These are phyloP conservation scores for Lepidocyrtinus sp. DNA, from an alignment of 2,888 invertebrate genomes.

Conservation along the genomic window DNA sequence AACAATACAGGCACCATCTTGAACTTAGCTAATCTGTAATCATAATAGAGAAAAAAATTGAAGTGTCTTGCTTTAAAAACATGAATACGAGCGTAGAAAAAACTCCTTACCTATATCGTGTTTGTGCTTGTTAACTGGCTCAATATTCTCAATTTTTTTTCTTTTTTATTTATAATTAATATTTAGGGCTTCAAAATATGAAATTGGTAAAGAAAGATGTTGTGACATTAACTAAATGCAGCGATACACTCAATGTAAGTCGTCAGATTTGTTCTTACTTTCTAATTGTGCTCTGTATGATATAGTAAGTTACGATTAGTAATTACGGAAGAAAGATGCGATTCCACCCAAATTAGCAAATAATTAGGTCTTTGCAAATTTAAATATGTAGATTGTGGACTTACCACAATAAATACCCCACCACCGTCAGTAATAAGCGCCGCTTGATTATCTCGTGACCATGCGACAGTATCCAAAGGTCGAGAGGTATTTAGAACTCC, in stretches of 20 bases:
- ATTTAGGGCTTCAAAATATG: too few relatives aligned
- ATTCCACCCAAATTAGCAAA: too few relatives aligned
- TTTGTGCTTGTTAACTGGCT: neutral
- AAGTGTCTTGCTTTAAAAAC: neutral
- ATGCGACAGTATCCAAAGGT: slow-evolving; percentile 37
- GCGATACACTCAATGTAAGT: too few relatives aligned
- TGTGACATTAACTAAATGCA: too few relatives aligned
- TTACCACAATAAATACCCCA: slow-evolving; percentile 46
- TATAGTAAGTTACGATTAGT: too few relatives aligned
- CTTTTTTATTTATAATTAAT: too few relatives aligned
- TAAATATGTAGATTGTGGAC: neutral
- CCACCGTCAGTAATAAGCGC: slow-evolving; percentile 56
- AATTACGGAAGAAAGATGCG: too few relatives aligned
- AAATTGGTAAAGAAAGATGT: too few relatives aligned
- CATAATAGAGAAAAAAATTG: neutral
- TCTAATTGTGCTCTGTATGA: too few relatives aligned
- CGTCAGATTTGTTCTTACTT: too few relatives aligned
- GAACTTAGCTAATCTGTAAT: neutral
- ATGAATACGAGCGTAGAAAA: neutral
- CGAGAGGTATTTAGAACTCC: slow-evolving; percentile 44
- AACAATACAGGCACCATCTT: neutral
- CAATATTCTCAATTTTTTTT: too few relatives aligned
- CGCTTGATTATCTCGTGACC: slow-evolving; percentile 56
- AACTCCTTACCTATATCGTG: neutral
- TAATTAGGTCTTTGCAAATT: too few relatives aligned